Conservation (phyloP, 2,888 invertebrate species). For the Perizoma affinitatum region DNA sequence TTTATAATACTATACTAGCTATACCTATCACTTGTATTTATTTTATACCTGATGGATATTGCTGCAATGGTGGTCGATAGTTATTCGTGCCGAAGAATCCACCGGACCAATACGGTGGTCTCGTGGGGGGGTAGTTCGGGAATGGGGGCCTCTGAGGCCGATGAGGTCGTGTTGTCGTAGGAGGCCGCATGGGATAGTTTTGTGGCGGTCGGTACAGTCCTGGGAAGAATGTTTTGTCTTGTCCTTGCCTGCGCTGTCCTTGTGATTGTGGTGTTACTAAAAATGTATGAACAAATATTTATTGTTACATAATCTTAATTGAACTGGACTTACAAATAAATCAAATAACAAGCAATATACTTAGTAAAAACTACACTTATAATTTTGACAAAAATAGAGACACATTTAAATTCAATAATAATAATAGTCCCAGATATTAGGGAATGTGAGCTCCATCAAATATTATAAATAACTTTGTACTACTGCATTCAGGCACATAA, state of each 20-base stretch:
- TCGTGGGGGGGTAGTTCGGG: conserved; percentile 37
- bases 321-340: not conserved
- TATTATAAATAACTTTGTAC: too few species aligned
- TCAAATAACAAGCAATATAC: not conserved
- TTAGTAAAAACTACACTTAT: too few species aligned
- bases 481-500: too few species aligned
- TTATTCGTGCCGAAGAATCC: conserved; percentile 63
- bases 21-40: too few species aligned
- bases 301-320: not conserved
- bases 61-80: conserved; percentile 59
- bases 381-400: too few species aligned
- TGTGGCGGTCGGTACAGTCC: conserved; percentile 15
- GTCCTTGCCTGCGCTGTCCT: conserved; percentile 37
- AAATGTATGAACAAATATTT: conserved; percentile 6
- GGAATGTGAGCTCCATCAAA: too few species aligned
- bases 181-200: conserved; percentile 20
- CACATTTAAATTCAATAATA: too few species aligned
- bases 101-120: conserved; percentile 62
- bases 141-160: conserved; percentile 42
- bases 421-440: too few species aligned
- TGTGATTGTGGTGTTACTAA: conserved; percentile 52
- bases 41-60: conserved; percentile 64
- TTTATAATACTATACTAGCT: too few species aligned
- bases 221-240: conserved; percentile 35
- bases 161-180: conserved; percentile 17